Base-by-base conservation (phyloP, 2,888 invertebrate genomes). In the Campaea margaritaria region DNA sequence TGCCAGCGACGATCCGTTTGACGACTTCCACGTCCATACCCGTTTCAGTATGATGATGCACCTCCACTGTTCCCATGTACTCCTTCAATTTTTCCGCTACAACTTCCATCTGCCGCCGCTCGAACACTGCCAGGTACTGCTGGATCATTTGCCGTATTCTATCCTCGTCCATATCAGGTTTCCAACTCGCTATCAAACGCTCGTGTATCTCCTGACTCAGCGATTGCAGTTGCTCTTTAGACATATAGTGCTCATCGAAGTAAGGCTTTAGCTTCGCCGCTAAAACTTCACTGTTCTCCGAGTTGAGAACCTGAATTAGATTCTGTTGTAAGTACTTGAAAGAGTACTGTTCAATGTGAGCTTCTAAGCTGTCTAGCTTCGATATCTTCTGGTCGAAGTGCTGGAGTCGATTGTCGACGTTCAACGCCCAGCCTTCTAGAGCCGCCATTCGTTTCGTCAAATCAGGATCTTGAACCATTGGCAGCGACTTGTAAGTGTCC, bases 181-280 rank as follows among this genome's bases (percentile, higher is more conserved):
- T 83, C 89, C 88, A 88, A 0, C 83, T 80, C 16, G 74, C 82
- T 0, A 89, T 86, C 56, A 91, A 64, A 0, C 80, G 73, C 55
- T 89, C 87, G 41, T 89, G 87, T 15, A 91, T 81, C 53, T 87
- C 86, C 49, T 78, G 77, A 80, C 93, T 79, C 55, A 91, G 72
- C 0, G 80, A 74, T 72, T 95, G 94, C 70, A 95, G 83, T 65
- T 94, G 93, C n/a, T 94, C 93, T 70, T 94, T 95, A 7, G 94
- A 94, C 12, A 95, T 86, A 65, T 95, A 95, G 47, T 94, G 87
- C 41, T 92, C 90, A 53, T 93, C 93, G 53, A 95, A 93, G 87
- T 94, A 94, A 1, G 84, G 82, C 62, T 93, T 93, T n/a, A 95
- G 72, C 53, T 94, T 93, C 14, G 93, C 86, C 2, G 93, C 85